These are phyloP conservation scores for Erebia epiphron DNA, from an alignment of 2,888 invertebrate species.

Conservation along the genomic window DNA sequence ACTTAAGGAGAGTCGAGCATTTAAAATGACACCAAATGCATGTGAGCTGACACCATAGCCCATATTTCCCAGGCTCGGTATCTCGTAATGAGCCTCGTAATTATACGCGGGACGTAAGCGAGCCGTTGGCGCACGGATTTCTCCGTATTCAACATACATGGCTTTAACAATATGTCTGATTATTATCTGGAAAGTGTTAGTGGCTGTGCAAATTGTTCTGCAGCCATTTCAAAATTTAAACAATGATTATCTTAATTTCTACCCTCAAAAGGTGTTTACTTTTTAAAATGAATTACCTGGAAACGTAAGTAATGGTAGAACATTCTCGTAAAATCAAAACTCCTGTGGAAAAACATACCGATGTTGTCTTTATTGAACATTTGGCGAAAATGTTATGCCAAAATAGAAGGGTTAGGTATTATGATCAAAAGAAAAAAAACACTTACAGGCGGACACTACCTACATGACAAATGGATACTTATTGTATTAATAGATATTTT, in stretches of 20 bases:
- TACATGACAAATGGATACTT: constrained; percentile 23
- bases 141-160: constrained; percentile 42
- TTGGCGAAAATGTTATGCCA: neutral
- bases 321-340: too few species aligned
- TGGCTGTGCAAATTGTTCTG: neutral
- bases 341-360: too few species aligned
- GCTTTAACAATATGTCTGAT: neutral
- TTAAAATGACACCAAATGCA: constrained; percentile 4
- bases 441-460: neutral
- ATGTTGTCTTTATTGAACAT: too few species aligned
- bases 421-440: neutral
- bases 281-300: neutral
- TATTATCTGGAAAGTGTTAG: neutral
- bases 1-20: neutral
- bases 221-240: neutral
- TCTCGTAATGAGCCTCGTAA: constrained; percentile 42
- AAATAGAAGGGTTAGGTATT: neutral
- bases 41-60: neutral
- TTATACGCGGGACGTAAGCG: constrained; percentile 26
- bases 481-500: constrained; percentile 29
- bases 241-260: neutral
- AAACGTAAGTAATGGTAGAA: neutral
- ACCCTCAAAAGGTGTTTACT: neutral
- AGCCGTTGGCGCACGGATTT: constrained; percentile 43
- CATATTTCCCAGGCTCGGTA: neutral